A percentile compares a stretch with the other conserved stretches of the same genome.
phyloP scores from a whole-genome alignment of 2,797 vertebrate genomes.

The Podargus strigoides region DNA sequence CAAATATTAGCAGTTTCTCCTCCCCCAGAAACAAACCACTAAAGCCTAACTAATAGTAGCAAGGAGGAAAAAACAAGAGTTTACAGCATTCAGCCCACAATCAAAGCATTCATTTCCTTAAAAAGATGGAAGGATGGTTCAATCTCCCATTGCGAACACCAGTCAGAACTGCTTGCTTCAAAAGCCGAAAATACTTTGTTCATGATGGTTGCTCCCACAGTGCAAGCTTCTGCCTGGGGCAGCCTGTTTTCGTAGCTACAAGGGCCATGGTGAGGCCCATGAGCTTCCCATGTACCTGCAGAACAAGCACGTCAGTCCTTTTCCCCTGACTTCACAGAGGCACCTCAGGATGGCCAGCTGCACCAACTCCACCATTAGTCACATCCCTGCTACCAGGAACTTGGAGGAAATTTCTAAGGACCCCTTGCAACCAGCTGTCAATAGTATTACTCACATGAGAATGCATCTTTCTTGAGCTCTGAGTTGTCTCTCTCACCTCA shows the following conservation, averaged over 20 bases:
- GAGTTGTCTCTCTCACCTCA: not conserved
- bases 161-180: not conserved
- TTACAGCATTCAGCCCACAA: not conserved
- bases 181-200: not conserved
- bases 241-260: not conserved
- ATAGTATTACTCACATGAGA: not conserved
- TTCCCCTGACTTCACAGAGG: not conserved
- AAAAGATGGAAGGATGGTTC: not conserved
- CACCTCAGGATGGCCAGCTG: not conserved
- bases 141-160: not conserved
- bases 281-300: rapidly evolving
- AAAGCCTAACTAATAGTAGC: not conserved
- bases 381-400: not conserved
- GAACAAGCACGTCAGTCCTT: not conserved
- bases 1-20: not conserved
- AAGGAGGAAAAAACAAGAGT: not conserved
- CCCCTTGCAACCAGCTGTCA: not conserved
- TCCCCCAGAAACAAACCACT: not conserved
- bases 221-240: not conserved
- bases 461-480: not conserved
- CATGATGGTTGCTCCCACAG: not conserved
- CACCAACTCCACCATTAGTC: not conserved
- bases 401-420: not conserved
- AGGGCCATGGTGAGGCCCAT: rapidly evolving
- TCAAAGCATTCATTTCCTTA: not conserved